Evolutionary conservation across 2,797 vertebrate species (phyloP), one percentile per base, ranked within the genome.

Genomic region (Gorsachius magnificus): DNA sequence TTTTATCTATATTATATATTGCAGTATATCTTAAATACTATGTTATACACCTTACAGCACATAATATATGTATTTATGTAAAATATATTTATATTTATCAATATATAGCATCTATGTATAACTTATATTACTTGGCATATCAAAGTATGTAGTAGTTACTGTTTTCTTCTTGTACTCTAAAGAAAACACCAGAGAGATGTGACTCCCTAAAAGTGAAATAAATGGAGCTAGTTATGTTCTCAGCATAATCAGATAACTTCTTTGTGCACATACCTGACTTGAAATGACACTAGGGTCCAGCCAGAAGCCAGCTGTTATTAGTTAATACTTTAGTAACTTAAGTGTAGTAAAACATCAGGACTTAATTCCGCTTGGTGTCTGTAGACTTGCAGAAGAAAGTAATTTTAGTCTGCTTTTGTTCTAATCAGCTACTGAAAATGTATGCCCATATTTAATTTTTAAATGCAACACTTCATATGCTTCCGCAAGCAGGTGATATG

Each of bases 401-500:
- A 46, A 48, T n/a, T 87, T 87, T 88, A 20, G 13, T 35, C 36
- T 56, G 35, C 26, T 79, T 84, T 87, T 80, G 54, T 90, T 90
- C 41, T 74, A 87, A 78, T 75, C 58, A 15, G 46, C 13, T 61
- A 7, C 56, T 56, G 28, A 71, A 86, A 84, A 63, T 60, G 1
- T 16, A 33, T 83, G 36, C 29, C 15, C 46, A 0, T 63, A 21
- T 78, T 84, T 90, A 4, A 36, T 51, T 95, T 92, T 76, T 58
- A 80, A 94, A 94, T 80, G 65, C 48, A 90, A 21, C 6, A 19
- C 46, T 87, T 90, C 84, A 82, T 88, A 64, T 7, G 6, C 14
- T 87, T 92, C 75, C 41, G 41, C 72, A 91, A 85, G 88, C 77
- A 97, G 88, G 89, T 94, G 86, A 95, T 66, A 56, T 53, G 91